A percentile compares a stretch with the other conserved stretches of the same genome.
Evolutionary conservation across 2,113 vertebrate genomes (phyloP).

Genomic region (Oreocharis arfaki): DNA sequence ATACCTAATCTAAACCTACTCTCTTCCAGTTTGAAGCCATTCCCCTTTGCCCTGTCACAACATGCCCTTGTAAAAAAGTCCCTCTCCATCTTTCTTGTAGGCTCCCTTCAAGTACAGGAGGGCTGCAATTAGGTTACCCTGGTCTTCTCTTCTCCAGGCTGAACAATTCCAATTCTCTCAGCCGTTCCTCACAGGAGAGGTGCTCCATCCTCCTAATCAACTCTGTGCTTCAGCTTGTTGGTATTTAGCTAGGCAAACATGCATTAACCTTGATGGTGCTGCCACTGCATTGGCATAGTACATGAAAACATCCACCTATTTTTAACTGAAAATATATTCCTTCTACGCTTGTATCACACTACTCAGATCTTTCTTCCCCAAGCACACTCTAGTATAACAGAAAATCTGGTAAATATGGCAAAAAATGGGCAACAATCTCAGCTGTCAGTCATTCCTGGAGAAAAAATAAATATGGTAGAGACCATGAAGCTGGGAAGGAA

Average conservation of each 20-base stretch:
- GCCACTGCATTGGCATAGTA: fast-evolving
- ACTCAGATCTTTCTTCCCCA: not conserved
- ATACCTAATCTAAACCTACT: not conserved
- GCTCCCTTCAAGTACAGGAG: not conserved
- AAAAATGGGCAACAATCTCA: not conserved
- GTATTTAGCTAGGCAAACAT: not conserved
- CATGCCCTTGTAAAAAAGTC: not conserved
- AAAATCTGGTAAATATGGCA: not conserved
- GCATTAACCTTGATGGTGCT: not conserved
- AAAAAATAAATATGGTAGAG: too few relatives aligned
- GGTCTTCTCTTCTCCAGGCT: not conserved
- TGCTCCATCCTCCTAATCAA: not conserved
- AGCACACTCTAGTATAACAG: not conserved
- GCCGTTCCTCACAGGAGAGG: not conserved
- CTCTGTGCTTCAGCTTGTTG: not conserved
- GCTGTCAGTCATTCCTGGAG: not conserved
- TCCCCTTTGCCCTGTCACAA: not conserved
- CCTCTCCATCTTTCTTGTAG: not conserved
- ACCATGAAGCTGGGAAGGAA: not conserved
- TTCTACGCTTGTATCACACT: fast-evolving
- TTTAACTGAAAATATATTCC: not conserved
- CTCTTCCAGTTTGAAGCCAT: not conserved
- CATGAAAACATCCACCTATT: not conserved
- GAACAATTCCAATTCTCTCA: not conserved
- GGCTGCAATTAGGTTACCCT: not conserved